Evolutionary conservation across 2,888 invertebrate genomes (phyloP).

Genomic region (Stomorhina lunata): DNA sequence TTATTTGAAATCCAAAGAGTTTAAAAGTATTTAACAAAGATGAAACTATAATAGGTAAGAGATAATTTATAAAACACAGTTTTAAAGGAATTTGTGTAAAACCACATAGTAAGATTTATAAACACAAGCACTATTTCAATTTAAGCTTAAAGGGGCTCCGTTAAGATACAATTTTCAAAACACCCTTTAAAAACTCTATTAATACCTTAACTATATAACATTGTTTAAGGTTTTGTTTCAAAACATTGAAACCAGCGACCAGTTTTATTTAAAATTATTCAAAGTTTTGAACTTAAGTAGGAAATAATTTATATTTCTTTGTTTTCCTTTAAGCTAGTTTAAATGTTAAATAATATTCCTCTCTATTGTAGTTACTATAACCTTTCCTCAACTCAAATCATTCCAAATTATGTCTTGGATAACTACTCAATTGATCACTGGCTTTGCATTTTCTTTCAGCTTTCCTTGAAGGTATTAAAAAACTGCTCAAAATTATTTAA

Average conservation of each 20-base stretch:
- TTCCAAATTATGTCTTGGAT: too few relatives aligned
- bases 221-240: neutral
- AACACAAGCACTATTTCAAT: neutral
- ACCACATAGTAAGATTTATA: neutral
- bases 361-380: too few relatives aligned
- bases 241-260: too few relatives aligned
- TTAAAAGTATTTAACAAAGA: conserved; percentile 80
- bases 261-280: too few relatives aligned
- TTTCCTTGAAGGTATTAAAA: neutral
- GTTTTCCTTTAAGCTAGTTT: too few relatives aligned
- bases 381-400: too few relatives aligned
- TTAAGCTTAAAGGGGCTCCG: neutral
- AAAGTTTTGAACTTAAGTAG: too few relatives aligned
- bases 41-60: conserved; percentile 7
- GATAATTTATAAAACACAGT: neutral
- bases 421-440: too few relatives aligned
- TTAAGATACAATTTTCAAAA: neutral
- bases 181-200: neutral
- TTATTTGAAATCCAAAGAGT: conserved; percentile 98
- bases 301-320: too few relatives aligned
- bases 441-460: conserved; percentile 22
- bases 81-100: neutral
- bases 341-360: too few relatives aligned
- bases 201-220: neutral
- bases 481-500: neutral